phyloP scores from a whole-genome alignment of 2,888 invertebrate genomes.

The Abscondita cerata region DNA sequence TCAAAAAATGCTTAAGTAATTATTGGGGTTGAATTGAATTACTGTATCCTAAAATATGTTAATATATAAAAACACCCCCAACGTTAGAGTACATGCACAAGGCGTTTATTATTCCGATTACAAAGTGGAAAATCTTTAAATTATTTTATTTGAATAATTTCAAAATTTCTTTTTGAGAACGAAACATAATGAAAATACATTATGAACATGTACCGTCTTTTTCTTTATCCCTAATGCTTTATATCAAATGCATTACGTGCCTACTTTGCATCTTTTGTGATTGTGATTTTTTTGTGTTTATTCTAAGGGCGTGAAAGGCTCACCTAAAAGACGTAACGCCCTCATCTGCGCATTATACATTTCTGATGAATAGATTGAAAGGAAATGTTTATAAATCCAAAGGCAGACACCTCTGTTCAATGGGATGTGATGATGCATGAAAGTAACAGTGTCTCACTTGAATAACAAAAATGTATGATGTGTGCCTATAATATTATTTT shows the following conservation, averaged over 20 bases:
- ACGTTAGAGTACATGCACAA: too few species aligned
- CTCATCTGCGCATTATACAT: slow-evolving; percentile 41
- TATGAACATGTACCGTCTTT: slow-evolving; percentile 24
- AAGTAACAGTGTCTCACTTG: slow-evolving; percentile 38
- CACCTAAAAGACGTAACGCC: slow-evolving; percentile 36
- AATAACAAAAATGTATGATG: slow-evolving; percentile 35
- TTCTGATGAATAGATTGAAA: slow-evolving; percentile 44
- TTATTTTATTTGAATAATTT: too few species aligned
- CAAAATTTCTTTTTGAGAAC: too few species aligned
- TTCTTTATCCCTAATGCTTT: slow-evolving; percentile 30
- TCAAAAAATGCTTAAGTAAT: too few species aligned
- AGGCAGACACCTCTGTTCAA: slow-evolving; percentile 40
- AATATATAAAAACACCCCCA: too few species aligned
- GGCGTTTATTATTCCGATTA: too few species aligned
- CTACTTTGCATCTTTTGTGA: slow-evolving; percentile 45
- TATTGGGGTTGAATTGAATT: too few species aligned
- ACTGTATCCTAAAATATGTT: too few species aligned
- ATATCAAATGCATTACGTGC: slow-evolving; percentile 39
- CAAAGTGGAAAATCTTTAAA: too few species aligned
- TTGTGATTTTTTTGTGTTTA: slow-evolving; percentile 40
- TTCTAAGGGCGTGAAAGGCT: slow-evolving; percentile 42
- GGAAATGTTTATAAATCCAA: slow-evolving; percentile 41
- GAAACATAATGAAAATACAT: slow-evolving; percentile 15
- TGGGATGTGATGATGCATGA: slow-evolving; percentile 41
- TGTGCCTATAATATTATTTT: slow-evolving; percentile 14